Conservation (phyloP, 2,888 invertebrate genomes). For the Caenorhabditis sinica region DNA sequence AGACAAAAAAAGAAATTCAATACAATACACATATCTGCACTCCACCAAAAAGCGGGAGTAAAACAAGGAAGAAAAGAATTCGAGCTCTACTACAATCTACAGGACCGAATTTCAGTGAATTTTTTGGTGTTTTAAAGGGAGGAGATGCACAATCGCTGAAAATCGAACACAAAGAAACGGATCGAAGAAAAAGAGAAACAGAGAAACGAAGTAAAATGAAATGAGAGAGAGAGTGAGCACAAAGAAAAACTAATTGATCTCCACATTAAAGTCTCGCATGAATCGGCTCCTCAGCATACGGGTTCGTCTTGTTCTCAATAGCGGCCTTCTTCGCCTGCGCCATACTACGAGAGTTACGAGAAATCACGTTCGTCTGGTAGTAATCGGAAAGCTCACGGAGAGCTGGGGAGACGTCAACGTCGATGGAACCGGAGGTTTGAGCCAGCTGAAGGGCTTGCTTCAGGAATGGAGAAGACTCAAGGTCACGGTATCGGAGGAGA, state of each 20-base stretch:
- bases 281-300: constrained; percentile 63
- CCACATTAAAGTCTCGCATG: constrained; percentile 53
- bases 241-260: neutral
- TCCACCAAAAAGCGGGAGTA: neutral
- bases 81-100: constrained; percentile 47
- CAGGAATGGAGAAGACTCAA: constrained; percentile 92
- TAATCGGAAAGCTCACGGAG: constrained; percentile 88
- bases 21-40: constrained; percentile 53
- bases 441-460: constrained; percentile 89
- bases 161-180: constrained; percentile 22
- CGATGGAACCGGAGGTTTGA: constrained; percentile 63
- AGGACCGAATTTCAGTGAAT: constrained; percentile 35
- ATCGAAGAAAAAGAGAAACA: neutral
- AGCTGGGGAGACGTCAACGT: constrained; percentile 69
- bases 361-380: constrained; percentile 96
- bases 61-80: constrained; percentile 8
- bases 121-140: constrained; percentile 26
- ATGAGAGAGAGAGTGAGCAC: neutral
- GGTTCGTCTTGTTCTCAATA: constrained; percentile 68
- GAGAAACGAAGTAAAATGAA: constrained; percentile 12
- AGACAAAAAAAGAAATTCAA: constrained; percentile 12
- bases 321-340: constrained; percentile 87
- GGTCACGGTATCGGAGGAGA: constrained; percentile 90
- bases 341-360: constrained; percentile 98
- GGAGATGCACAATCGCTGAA: constrained; percentile 14